These are phyloP conservation scores for Potamarius usumacintae DNA, from an alignment of 2,113 vertebrate genomes.

Conservation along the genomic window DNA sequence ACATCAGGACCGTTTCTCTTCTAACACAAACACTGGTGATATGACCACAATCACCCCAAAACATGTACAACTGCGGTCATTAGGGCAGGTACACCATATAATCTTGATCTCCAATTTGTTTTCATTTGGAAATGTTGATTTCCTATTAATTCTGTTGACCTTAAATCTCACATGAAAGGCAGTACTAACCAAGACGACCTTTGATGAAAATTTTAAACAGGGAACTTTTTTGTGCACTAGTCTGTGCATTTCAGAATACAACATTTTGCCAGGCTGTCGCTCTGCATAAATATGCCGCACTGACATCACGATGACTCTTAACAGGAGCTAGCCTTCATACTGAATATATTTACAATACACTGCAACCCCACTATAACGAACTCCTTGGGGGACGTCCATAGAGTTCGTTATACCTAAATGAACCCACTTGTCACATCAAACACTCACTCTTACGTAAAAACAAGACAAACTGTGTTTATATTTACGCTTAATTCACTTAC, in stretches of 20 bases:
- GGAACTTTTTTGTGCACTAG: not conserved
- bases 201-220: not conserved
- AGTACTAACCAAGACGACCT: too few relatives aligned
- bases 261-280: not conserved
- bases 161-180: not conserved
- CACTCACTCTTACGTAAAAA: too few relatives aligned
- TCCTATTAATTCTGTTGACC: not conserved
- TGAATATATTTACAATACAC: not conserved
- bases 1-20: not conserved
- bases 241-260: not conserved
- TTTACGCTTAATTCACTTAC: too few relatives aligned
- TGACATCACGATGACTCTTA: not conserved
- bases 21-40: not conserved
- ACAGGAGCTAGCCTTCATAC: not conserved
- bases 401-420: too few relatives aligned
- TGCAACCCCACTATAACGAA: too few relatives aligned
- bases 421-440: too few relatives aligned
- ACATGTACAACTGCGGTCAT: not conserved
- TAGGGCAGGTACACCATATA: not conserved
- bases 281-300: not conserved
- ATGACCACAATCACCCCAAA: not conserved
- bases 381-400: too few relatives aligned
- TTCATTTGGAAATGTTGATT: not conserved
- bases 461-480: too few relatives aligned
- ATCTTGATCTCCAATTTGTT: not conserved